These are phyloP conservation scores for Drosophila emarginata DNA, from an alignment of 2,888 invertebrate genomes.

Conservation along the genomic window DNA sequence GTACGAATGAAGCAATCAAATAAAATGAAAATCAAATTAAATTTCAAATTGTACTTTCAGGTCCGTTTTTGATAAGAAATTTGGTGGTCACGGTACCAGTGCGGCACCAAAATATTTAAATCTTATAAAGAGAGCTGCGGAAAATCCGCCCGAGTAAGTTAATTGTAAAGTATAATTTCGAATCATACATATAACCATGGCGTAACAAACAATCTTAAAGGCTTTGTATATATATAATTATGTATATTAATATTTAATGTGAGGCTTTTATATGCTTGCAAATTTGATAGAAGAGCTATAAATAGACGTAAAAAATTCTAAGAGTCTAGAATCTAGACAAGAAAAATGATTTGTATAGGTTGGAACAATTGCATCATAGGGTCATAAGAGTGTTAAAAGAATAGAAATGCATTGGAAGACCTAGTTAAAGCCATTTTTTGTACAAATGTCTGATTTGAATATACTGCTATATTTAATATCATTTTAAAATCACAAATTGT, in stretches of 20 bases:
- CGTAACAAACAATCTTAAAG: neutral
- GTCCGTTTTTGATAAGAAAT: constrained; percentile 74
- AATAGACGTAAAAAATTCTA: no score
- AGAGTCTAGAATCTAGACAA: neutral
- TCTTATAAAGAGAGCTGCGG: constrained; percentile 71
- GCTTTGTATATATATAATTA: constrained; percentile 9
- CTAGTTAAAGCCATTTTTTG: no score
- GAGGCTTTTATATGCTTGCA: neutral
- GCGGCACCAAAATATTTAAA: constrained; percentile 70
- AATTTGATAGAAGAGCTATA: no score
- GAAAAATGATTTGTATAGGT: neutral
- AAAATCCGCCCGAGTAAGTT: constrained; percentile 75
- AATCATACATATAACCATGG: constrained; percentile 42
- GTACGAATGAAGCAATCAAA: constrained; percentile 24
- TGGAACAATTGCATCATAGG: no score
- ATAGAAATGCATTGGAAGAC: no score
- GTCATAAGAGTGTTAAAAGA: no score
- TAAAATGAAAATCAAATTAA: neutral
- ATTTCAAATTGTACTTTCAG: constrained; percentile 35
- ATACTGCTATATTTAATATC: no score
- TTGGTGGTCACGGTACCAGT: constrained; percentile 43
- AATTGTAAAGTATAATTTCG: constrained; percentile 72
- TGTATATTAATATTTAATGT: neutral
- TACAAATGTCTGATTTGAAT: no score
- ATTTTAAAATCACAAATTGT: no score